Percentiles rank a stretch among this genome's conserved stretches.
Conservation (phyloP, 2,888 invertebrate genomes). For the Mechanitis mazaeus region DNA sequence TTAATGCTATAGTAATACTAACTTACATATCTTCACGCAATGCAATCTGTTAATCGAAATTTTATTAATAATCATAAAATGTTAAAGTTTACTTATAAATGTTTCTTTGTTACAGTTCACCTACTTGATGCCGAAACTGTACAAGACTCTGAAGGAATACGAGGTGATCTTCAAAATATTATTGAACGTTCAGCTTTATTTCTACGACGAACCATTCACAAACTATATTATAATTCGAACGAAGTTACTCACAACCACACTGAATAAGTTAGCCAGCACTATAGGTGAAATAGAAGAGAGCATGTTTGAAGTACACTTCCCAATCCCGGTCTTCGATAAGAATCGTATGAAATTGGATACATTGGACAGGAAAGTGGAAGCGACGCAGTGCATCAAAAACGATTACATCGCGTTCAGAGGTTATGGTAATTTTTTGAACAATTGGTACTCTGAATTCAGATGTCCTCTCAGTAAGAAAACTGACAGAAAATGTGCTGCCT, state of each 20-base stretch:
- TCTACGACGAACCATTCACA: slow-evolving; percentile 61
- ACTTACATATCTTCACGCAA: slow-evolving; percentile 28
- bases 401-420: slow-evolving; percentile 79
- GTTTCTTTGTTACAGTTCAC: slow-evolving; percentile 73
- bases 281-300: slow-evolving; percentile 72
- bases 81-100: slow-evolving; percentile 28
- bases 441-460: slow-evolving; percentile 74
- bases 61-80: neutral
- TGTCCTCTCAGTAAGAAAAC: slow-evolving; percentile 51
- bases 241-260: slow-evolving; percentile 56
- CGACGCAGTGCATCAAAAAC: slow-evolving; percentile 74
- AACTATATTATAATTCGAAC: slow-evolving; percentile 60
- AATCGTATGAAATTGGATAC: slow-evolving; percentile 56
- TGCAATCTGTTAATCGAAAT: slow-evolving; percentile 16
- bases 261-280: slow-evolving; percentile 73
- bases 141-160: slow-evolving; percentile 64
- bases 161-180: slow-evolving; percentile 58
- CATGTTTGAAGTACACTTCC: slow-evolving; percentile 57
- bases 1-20: slow-evolving; percentile 36
- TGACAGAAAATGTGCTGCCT: slow-evolving; percentile 44
- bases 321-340: slow-evolving; percentile 50
- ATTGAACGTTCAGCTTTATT: slow-evolving; percentile 51
- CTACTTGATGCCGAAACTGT: slow-evolving; percentile 75
- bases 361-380: slow-evolving; percentile 61
- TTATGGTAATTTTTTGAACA: slow-evolving; percentile 76